phyloP scores from a whole-genome alignment of 2,797 vertebrate genomes.

The Notoglanidium macrostoma region DNA sequence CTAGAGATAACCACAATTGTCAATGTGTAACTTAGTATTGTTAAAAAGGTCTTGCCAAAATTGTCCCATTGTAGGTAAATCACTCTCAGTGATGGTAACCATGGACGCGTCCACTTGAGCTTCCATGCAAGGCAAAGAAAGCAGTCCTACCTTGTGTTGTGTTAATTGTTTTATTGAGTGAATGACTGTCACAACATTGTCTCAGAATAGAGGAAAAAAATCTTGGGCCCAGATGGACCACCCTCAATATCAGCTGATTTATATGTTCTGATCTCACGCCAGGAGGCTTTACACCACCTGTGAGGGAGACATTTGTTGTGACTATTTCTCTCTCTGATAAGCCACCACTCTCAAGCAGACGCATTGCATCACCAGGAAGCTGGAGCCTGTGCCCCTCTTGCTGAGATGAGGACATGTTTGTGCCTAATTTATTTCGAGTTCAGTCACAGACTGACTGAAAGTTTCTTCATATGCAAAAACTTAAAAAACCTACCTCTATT shows the following conservation, averaged over 20 bases:
- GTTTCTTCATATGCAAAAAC: neutral
- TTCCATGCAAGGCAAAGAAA: neutral
- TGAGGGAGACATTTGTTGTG: neutral
- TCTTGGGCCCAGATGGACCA: neutral
- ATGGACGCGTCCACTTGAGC: neutral
- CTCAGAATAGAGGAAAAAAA: neutral
- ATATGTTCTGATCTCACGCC: neutral
- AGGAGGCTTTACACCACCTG: neutral
- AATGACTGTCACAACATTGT: neutral
- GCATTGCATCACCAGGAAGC: neutral
- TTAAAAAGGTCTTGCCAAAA: neutral
- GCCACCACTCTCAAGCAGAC: neutral
- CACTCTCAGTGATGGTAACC: neutral
- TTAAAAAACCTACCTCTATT: neutral
- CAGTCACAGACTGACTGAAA: neutral
- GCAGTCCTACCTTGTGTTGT: neutral
- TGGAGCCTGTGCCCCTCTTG: neutral
- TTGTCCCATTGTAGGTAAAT: neutral
- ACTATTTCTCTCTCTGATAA: neutral
- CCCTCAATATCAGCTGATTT: neutral
- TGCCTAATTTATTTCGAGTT: neutral
- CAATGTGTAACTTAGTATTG: neutral
- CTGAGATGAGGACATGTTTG: neutral
- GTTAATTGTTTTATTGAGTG: neutral
- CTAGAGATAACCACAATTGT: neutral